Conservation (phyloP, 2,113 vertebrate species). For the Hirundichthys speculiger region DNA sequence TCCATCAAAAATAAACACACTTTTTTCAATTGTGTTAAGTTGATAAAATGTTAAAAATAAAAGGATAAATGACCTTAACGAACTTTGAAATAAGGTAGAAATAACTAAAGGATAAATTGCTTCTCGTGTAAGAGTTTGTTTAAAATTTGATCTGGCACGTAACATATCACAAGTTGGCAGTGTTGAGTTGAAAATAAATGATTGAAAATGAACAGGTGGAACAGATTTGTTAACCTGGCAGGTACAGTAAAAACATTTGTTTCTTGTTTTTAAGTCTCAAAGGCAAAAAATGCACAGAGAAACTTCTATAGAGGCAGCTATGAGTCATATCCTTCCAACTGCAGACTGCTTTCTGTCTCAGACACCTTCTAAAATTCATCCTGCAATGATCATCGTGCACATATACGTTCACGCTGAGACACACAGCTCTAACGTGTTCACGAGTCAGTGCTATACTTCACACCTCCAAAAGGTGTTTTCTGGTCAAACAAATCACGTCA, state of each 20-base stretch:
- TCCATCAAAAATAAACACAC: too few species aligned
- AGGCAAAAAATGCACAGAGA: constrained; percentile 29
- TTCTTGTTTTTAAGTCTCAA: constrained; percentile 37
- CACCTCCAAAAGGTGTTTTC: constrained; percentile 55
- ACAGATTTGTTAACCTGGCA: constrained; percentile 43
- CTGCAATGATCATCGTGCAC: constrained; percentile 13
- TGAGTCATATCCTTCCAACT: constrained; percentile 68
- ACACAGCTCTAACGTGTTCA: constrained; percentile 54
- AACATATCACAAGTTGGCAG: constrained; percentile 15
- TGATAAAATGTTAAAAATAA: not conserved
- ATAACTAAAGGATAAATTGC: not conserved
- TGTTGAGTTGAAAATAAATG: constrained; percentile 8
- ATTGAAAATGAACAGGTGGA: constrained; percentile 13
- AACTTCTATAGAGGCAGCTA: constrained; percentile 46
- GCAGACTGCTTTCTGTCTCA: constrained; percentile 50
- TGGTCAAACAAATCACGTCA: constrained; percentile 65
- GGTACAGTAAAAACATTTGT: constrained; percentile 45
- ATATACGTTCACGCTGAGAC: not conserved
- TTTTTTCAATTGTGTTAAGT: not conserved
- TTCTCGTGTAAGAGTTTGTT: not conserved
- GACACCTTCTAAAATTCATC: constrained; percentile 66
- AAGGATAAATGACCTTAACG: not conserved
- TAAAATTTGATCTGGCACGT: constrained; percentile 16
- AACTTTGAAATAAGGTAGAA: not conserved
- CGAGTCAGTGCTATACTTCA: constrained; percentile 59